A percentile compares a stretch with the other conserved stretches of the same genome.
These are phyloP conservation scores for Zeugodacus cucurbitae DNA, from an alignment of 1,140 invertebrate species.

Conservation along the genomic window DNA sequence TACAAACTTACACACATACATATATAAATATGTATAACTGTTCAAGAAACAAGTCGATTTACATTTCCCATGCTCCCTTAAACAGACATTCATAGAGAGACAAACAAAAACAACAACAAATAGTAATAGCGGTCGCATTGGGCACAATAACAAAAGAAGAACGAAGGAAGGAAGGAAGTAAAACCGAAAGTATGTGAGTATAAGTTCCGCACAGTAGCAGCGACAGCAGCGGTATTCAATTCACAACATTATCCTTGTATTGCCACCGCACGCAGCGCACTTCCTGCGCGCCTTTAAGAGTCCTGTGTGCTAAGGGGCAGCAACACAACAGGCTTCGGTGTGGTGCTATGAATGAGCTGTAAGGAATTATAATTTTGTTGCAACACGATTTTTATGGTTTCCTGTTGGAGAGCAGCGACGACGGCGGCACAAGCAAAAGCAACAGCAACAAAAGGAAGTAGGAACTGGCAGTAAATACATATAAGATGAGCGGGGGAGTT, in stretches of 20 bases:
- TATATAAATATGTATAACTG: background rate
- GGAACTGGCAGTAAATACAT: background rate
- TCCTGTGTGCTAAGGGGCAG: background rate
- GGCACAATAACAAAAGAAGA: background rate
- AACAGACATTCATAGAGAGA: too few species aligned
- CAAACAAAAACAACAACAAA: background rate
- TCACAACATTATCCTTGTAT: background rate
- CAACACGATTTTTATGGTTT: constrained; percentile 61
- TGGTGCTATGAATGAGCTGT: constrained; percentile 58
- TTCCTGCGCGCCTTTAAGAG: constrained; percentile 38
- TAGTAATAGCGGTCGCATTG: background rate
- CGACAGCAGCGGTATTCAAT: background rate
- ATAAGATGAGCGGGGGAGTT: background rate
- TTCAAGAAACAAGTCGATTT: background rate
- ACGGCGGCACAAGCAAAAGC: background rate
- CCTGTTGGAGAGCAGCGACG: constrained; percentile 49
- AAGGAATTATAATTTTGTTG: constrained; percentile 57
- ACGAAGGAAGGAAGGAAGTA: background rate
- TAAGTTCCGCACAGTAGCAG: background rate
- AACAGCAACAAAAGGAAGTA: background rate
- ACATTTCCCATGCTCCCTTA: background rate
- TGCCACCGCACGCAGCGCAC: constrained; percentile 17
- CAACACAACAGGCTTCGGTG: background rate
- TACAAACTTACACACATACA: background rate
- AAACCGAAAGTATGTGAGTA: background rate